Percentiles rank a stretch among this genome's conserved stretches.
These are phyloP conservation scores for Miltochrista miniata DNA, from an alignment of 2,888 invertebrate genomes.

Conservation along the genomic window DNA sequence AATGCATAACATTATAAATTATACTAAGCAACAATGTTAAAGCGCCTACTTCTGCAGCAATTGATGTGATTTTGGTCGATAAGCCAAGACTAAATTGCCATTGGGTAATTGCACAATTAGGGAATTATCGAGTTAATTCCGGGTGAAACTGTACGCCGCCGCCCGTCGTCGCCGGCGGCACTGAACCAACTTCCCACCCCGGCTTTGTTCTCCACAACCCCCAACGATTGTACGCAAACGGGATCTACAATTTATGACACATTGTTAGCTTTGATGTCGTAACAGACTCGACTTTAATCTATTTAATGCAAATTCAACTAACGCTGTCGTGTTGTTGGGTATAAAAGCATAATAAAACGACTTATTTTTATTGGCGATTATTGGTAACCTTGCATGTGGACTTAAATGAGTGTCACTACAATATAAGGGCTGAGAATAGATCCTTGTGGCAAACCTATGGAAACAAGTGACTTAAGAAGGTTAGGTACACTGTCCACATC, in stretches of 20 bases:
- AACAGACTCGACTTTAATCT: slow-evolving; percentile 27
- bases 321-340: neutral
- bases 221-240: slow-evolving; percentile 69
- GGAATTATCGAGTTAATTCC: slow-evolving; percentile 79
- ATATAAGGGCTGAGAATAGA: too few species aligned
- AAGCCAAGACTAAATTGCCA: slow-evolving; percentile 68
- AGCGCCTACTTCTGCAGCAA: slow-evolving; percentile 31
- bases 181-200: slow-evolving; percentile 34
- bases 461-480: too few species aligned
- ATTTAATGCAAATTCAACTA: slow-evolving; percentile 26
- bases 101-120: slow-evolving; percentile 78
- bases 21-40: slow-evolving; percentile 31
- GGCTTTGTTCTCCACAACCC: slow-evolving; percentile 13
- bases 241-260: slow-evolving; percentile 63
- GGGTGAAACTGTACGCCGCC: slow-evolving; percentile 67
- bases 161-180: slow-evolving; percentile 26
- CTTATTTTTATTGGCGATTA: neutral
- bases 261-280: slow-evolving; percentile 57
- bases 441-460: too few species aligned
- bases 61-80: slow-evolving; percentile 49
- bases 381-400: too few species aligned
- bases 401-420: too few species aligned
- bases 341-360: slow-evolving; percentile 17
- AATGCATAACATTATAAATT: slow-evolving; percentile 19
- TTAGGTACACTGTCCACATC: too few species aligned